phyloP scores from a whole-genome alignment of 2,888 invertebrate genomes.

The Aplocera efformata region DNA sequence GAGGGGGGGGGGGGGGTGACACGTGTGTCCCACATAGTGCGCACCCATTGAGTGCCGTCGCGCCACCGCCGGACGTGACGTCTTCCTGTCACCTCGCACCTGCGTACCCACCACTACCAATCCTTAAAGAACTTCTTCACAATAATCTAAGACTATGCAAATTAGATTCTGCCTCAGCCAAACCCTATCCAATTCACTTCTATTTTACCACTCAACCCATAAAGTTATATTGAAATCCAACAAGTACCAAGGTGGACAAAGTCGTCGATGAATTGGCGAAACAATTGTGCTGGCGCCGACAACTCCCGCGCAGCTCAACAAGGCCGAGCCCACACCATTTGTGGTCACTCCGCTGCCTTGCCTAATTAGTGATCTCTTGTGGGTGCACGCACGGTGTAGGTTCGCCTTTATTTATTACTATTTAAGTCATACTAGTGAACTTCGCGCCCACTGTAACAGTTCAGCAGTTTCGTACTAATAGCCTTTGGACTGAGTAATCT shows the following conservation, averaged over 20 bases:
- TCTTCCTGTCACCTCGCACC: slow-evolving; percentile 55
- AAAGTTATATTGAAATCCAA: slow-evolving; percentile 4
- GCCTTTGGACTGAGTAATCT: neutral
- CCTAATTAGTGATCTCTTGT: slow-evolving; percentile 72
- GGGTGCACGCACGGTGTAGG: slow-evolving; percentile 62
- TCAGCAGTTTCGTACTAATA: slow-evolving; percentile 13
- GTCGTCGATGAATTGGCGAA: slow-evolving; percentile 45
- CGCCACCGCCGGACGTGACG: slow-evolving; percentile 65
- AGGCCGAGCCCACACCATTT: slow-evolving; percentile 68
- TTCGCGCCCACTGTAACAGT: slow-evolving; percentile 14
- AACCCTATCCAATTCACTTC: slow-evolving; percentile 9
- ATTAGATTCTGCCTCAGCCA: slow-evolving; percentile 3
- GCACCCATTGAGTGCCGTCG: slow-evolving; percentile 60
- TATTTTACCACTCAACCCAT: no score
- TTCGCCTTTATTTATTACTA: slow-evolving; percentile 58
- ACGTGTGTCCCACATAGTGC: slow-evolving; percentile 76
- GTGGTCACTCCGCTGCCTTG: slow-evolving; percentile 51
- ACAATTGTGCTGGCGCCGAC: slow-evolving; percentile 59
- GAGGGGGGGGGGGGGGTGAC: slow-evolving; percentile 45
- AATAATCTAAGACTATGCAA: neutral
- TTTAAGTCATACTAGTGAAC: slow-evolving; percentile 30
- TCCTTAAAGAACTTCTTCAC: slow-evolving; percentile 2
- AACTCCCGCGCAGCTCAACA: slow-evolving; percentile 68
- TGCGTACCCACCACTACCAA: slow-evolving; percentile 40
- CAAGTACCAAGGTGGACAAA: slow-evolving; percentile 14